These are phyloP conservation scores for Lepidocolaptes lacrymiger DNA, from an alignment of 2,797 vertebrate species.

Conservation along the genomic window DNA sequence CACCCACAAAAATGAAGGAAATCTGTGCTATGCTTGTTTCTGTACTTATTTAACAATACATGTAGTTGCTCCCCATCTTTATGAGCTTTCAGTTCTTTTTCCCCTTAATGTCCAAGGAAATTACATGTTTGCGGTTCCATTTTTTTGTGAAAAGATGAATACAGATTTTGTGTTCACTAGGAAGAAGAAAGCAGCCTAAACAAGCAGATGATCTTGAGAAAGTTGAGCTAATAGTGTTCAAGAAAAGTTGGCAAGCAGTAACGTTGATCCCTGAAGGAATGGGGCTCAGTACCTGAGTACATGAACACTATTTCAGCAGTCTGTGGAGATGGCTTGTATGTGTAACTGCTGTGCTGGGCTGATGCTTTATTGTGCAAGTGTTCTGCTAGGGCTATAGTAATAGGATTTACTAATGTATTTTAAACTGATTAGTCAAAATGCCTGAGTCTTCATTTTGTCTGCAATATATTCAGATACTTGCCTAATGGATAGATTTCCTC, in stretches of 20 bases:
- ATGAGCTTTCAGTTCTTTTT: not conserved
- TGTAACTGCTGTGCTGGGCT: not conserved
- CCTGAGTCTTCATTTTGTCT: not conserved
- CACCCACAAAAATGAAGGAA: not conserved
- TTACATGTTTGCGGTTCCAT: rapidly evolving
- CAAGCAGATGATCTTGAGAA: not conserved
- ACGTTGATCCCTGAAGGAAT: not conserved
- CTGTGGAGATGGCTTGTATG: not conserved
- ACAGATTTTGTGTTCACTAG: not conserved
- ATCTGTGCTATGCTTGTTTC: not conserved
- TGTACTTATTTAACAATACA: not conserved
- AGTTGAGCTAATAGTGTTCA: not conserved
- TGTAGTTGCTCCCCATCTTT: not conserved
- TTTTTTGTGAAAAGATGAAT: not conserved
- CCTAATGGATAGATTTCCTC: not conserved
- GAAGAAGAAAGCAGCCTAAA: not conserved
- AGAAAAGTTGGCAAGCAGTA: not conserved
- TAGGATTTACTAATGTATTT: not conserved
- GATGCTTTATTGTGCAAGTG: not conserved
- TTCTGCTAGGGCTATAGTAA: not conserved
- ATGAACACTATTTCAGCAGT: not conserved
- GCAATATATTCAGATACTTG: not conserved
- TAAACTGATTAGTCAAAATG: not conserved
- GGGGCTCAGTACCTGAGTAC: not conserved
- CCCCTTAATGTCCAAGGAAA: not conserved